These are phyloP conservation scores for Oeneis ivallda DNA, from an alignment of 2,888 invertebrate genomes.

Conservation along the genomic window DNA sequence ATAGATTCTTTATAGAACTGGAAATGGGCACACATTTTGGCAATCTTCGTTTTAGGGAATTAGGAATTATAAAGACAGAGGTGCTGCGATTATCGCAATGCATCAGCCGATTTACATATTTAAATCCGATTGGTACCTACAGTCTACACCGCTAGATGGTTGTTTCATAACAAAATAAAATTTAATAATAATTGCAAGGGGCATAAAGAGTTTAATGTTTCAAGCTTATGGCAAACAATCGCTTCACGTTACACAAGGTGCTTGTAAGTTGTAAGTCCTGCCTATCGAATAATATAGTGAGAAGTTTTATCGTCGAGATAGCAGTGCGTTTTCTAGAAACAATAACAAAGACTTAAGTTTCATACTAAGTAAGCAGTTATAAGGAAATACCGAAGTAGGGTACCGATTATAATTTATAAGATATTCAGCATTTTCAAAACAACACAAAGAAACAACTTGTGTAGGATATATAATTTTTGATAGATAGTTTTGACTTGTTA, in stretches of 20 bases:
- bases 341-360: conserved; percentile 4
- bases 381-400: background rate
- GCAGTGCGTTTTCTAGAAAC: conserved; percentile 8
- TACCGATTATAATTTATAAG: background rate
- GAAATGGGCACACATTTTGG: too few relatives aligned
- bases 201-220: background rate
- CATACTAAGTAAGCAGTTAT: background rate
- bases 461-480: too few relatives aligned
- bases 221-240: conserved; percentile 7
- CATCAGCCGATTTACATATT: too few relatives aligned
- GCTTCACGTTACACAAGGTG: conserved; percentile 1
- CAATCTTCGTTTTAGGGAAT: too few relatives aligned
- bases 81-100: too few relatives aligned
- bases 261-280: background rate
- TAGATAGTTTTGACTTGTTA: too few relatives aligned
- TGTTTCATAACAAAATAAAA: background rate
- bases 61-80: too few relatives aligned
- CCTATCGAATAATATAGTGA: background rate
- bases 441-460: too few relatives aligned
- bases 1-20: too few relatives aligned
- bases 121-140: too few relatives aligned
- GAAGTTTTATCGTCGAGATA: background rate
- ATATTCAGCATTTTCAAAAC: too few relatives aligned
- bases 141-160: background rate
- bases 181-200: background rate